phyloP scores from a whole-genome alignment of 2,797 vertebrate species.

The Centroberyx gerrardi region DNA sequence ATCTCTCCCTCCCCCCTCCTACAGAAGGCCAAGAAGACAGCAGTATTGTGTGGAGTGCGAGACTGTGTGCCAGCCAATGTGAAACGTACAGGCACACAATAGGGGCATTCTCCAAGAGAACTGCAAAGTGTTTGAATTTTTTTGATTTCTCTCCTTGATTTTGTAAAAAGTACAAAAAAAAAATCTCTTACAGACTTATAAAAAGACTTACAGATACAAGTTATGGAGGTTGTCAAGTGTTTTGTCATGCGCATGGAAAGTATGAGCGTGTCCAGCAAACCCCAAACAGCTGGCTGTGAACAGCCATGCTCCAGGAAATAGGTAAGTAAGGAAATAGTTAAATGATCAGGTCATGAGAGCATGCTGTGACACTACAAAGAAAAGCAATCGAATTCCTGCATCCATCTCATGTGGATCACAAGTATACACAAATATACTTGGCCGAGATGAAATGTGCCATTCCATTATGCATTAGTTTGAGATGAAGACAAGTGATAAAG shows the following conservation, averaged over 20 bases:
- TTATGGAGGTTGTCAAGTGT: slow-evolving; percentile 58
- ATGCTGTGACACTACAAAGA: slow-evolving; percentile 14
- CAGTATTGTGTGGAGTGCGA: slow-evolving; percentile 87
- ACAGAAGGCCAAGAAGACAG: slow-evolving; percentile 85
- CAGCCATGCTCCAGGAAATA: slow-evolving; percentile 12
- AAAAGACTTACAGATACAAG: slow-evolving; percentile 81
- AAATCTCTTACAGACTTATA: slow-evolving; percentile 87
- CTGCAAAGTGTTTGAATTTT: slow-evolving; percentile 81
- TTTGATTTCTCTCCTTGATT: slow-evolving; percentile 81
- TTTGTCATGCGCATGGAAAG: slow-evolving; percentile 53
- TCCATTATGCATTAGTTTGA: background rate
- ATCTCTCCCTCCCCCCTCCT: slow-evolving; percentile 62
- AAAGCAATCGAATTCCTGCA: background rate
- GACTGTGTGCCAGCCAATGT: slow-evolving; percentile 75
- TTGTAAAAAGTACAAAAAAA: slow-evolving; percentile 87
- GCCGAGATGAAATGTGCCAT: slow-evolving; percentile 16
- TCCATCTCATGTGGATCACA: background rate
- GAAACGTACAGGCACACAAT: slow-evolving; percentile 74
- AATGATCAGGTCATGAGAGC: background rate
- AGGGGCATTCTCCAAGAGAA: slow-evolving; percentile 85
- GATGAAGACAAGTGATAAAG: slow-evolving; percentile 4
- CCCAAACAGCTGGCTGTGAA: slow-evolving; percentile 10
- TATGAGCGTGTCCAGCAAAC: slow-evolving; percentile 14
- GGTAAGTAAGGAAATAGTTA: slow-evolving; percentile 35
- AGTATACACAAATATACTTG: background rate